Evolutionary conservation across 2,113 vertebrate genomes (phyloP).

Genomic region (Corvus hawaiiensis): DNA sequence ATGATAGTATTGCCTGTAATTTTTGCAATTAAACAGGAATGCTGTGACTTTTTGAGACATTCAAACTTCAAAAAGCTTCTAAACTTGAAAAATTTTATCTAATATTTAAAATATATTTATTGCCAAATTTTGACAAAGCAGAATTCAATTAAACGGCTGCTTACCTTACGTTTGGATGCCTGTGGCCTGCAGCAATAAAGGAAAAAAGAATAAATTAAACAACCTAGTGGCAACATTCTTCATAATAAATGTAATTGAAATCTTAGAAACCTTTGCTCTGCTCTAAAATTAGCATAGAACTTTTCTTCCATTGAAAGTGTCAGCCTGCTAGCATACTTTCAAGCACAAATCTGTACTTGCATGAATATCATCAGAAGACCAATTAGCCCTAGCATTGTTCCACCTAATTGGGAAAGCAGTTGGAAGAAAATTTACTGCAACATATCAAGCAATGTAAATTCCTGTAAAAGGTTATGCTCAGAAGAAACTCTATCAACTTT

Average conservation of each 20-base stretch:
- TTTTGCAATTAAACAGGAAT: neutral
- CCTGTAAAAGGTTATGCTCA: neutral
- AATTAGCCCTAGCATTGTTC: neutral
- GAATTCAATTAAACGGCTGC: constrained; percentile 22
- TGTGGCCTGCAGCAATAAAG: constrained; percentile 76
- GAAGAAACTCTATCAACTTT: neutral
- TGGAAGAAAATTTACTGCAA: neutral
- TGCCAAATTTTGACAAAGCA: neutral
- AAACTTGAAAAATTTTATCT: neutral
- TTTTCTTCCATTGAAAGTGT: constrained; percentile 76
- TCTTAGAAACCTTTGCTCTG: constrained; percentile 22
- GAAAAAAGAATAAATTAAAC: constrained; percentile 31
- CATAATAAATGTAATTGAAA: constrained; percentile 49
- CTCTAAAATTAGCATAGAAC: constrained; percentile 82
- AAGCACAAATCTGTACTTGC: constrained; percentile 64
- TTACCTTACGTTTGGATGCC: constrained; percentile 78
- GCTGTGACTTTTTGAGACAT: neutral
- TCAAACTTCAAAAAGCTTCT: neutral
- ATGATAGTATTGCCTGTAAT: constrained; percentile 21
- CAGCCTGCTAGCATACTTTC: constrained; percentile 66
- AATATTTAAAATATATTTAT: neutral
- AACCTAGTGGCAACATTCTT: constrained; percentile 27
- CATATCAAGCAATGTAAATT: neutral
- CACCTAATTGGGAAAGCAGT: neutral
- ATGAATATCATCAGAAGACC: constrained; percentile 47